These are phyloP conservation scores for Aphidius colemani DNA, from an alignment of 2,888 invertebrate genomes.

Conservation along the genomic window DNA sequence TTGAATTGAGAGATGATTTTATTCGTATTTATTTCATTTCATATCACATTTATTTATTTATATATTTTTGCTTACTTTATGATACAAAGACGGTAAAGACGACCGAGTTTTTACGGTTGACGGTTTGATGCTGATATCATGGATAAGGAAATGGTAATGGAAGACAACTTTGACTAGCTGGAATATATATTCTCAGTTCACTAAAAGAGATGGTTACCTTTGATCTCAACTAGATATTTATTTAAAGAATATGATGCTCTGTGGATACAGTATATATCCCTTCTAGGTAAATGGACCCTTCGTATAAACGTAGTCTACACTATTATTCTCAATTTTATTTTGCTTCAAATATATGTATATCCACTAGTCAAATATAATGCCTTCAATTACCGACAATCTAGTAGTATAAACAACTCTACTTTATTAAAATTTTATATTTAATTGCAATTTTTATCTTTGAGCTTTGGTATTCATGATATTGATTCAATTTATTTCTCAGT, in stretches of 20 bases:
- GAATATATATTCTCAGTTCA: conserved; percentile 23
- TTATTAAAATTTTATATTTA: too few relatives aligned
- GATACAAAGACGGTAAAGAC: neutral
- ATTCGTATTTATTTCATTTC: neutral
- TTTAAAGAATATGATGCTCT: conserved; percentile 46
- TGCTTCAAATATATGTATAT: conserved; percentile 15
- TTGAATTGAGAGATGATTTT: too few relatives aligned
- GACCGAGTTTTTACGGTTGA: conserved; percentile 5
- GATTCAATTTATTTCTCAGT: too few relatives aligned
- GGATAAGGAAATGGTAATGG: conserved; percentile 25
- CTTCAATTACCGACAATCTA: too few relatives aligned
- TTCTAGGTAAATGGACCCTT: conserved; percentile 27
- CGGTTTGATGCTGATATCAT: conserved; percentile 22
- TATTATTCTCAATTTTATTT: conserved; percentile 30
- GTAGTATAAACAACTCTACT: too few relatives aligned
- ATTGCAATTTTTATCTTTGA: too few relatives aligned
- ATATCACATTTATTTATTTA: too few relatives aligned
- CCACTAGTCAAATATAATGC: too few relatives aligned
- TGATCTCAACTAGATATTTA: conserved; percentile 44
- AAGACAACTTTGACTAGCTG: conserved; percentile 27
- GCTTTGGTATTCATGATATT: too few relatives aligned
- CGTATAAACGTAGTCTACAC: conserved; percentile 14
- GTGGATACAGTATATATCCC: conserved; percentile 42
- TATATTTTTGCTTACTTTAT: neutral
- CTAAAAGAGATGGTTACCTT: conserved; percentile 35